Evolutionary conservation across 1,140 invertebrate genomes (phyloP).

Genomic region (Forficula auricularia): DNA sequence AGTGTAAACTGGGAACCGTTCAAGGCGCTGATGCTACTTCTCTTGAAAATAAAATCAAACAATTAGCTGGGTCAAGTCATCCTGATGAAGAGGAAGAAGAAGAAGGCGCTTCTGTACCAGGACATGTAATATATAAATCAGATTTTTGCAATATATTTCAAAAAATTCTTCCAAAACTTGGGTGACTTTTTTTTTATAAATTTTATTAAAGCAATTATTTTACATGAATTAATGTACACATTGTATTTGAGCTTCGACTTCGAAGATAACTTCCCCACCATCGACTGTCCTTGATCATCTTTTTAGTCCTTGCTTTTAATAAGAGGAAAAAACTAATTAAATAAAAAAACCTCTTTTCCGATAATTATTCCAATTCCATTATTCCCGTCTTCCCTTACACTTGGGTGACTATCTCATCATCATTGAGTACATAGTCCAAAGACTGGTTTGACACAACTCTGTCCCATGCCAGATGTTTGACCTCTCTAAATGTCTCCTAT

Average conservation of each 20-base stretch:
- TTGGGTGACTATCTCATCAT: too few species aligned
- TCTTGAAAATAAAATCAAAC: slow-evolving; percentile 77
- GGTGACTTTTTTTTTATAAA: not conserved
- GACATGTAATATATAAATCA: slow-evolving; percentile 45
- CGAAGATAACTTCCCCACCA: not conserved
- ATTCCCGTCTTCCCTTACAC: too few species aligned
- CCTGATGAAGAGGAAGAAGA: slow-evolving; percentile 42
- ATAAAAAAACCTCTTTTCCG: too few species aligned
- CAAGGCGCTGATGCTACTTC: slow-evolving; percentile 66
- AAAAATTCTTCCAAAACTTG: not conserved
- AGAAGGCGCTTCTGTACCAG: slow-evolving; percentile 44
- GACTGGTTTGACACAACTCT: too few species aligned
- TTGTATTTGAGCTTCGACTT: not conserved
- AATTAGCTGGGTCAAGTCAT: slow-evolving; percentile 40
- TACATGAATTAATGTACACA: not conserved
- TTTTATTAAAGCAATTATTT: not conserved
- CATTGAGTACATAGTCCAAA: too few species aligned
- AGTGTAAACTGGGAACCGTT: slow-evolving; percentile 59
- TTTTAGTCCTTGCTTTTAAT: too few species aligned
- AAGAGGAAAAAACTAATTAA: too few species aligned
- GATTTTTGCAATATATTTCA: not conserved
- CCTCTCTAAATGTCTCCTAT: too few species aligned
- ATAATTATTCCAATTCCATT: too few species aligned
- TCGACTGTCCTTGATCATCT: not conserved
- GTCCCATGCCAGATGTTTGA: too few species aligned